Evolutionary conservation across 2,797 vertebrate genomes (phyloP).

Genomic region (Salmo trutta): DNA sequence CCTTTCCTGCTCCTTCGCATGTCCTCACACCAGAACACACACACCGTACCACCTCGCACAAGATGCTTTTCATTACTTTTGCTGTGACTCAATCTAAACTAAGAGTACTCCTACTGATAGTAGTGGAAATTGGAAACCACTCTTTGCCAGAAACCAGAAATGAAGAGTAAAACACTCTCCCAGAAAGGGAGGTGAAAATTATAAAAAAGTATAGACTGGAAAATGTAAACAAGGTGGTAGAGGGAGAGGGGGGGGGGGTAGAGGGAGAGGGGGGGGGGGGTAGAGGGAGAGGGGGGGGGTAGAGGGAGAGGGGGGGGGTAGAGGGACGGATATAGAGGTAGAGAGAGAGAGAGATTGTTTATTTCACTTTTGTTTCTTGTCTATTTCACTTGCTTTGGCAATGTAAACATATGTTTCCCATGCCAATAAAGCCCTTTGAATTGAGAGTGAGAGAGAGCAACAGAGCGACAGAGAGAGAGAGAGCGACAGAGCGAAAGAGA

Average conservation of each 20-base stretch:
- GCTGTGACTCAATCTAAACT: slow-evolving; percentile 6
- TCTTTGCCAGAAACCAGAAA: neutral
- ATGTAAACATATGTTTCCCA: no score
- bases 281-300: neutral
- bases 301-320: neutral
- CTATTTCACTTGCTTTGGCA: no score
- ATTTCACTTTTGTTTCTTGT: no score
- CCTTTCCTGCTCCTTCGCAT: neutral
- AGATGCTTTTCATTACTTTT: slow-evolving; percentile 8
- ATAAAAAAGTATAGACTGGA: slow-evolving; percentile 26
- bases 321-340: no score
- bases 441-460: neutral
- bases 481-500: slow-evolving; percentile 17
- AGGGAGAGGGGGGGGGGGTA: slow-evolving; percentile 15
- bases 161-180: slow-evolving; percentile 9
- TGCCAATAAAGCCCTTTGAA: no score
- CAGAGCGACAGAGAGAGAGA: slow-evolving; percentile 10
- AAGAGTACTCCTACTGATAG: neutral
- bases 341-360: no score
- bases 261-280: slow-evolving; percentile 15
- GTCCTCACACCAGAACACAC: neutral
- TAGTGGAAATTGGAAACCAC: neutral
- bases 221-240: slow-evolving; percentile 11
- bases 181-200: slow-evolving; percentile 19
- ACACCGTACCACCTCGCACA: neutral